Percentiles rank a stretch among this genome's conserved stretches.
These are phyloP conservation scores for Seriola rivoliana DNA, from an alignment of 2,113 vertebrate genomes.

Conservation along the genomic window DNA sequence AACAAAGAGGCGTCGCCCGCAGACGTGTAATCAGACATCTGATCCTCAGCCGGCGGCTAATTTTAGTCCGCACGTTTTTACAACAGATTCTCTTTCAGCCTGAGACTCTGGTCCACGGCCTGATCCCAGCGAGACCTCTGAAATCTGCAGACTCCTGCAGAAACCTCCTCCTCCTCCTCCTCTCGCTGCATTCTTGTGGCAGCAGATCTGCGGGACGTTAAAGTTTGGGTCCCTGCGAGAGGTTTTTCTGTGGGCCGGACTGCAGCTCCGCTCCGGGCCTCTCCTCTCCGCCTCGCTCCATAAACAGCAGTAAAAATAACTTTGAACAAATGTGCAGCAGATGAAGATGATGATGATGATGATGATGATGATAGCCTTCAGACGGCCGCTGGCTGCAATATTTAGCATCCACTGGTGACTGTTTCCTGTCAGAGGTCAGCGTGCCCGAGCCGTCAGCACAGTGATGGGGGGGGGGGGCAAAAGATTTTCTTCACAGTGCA, in stretches of 20 bases:
- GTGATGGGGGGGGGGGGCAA: too few relatives aligned
- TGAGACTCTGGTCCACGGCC: background rate
- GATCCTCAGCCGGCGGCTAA: constrained; percentile 54
- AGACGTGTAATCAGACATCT: constrained; percentile 60
- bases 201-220: constrained; percentile 28
- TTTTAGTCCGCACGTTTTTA: constrained; percentile 43
- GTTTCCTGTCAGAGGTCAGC: background rate
- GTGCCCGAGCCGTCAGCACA: background rate
- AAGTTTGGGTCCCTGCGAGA: constrained; percentile 31
- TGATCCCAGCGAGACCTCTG: background rate
- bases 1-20: constrained; percentile 57
- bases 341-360: constrained; percentile 23
- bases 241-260: constrained; percentile 13
- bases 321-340: constrained; percentile 55
- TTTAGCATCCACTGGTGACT: background rate
- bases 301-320: constrained; percentile 66
- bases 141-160: constrained; percentile 38
- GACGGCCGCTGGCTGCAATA: background rate
- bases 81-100: constrained; percentile 39
- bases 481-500: too few relatives aligned
- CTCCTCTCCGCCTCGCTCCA: constrained; percentile 11
- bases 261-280: constrained; percentile 1
- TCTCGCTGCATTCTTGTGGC: constrained; percentile 68
- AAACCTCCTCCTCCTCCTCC: constrained; percentile 25
- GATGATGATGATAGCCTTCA: background rate